Conservation (phyloP, 2,797 vertebrate species). For the Acanthornis magna region DNA sequence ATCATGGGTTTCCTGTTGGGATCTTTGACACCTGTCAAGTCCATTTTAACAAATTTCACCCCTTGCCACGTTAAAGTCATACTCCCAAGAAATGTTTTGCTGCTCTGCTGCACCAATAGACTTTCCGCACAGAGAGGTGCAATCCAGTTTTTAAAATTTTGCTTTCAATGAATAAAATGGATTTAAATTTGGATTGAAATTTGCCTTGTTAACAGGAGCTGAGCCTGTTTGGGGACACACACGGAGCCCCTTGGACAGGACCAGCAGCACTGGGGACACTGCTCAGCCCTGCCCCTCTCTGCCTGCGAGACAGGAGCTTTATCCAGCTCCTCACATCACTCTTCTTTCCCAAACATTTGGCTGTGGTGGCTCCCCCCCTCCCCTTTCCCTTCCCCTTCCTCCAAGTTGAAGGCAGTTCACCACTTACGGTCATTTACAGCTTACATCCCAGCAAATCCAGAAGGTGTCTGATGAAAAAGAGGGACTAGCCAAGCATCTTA, state of each 20-base stretch:
- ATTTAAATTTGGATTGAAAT: background rate
- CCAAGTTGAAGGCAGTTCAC: constrained; percentile 70
- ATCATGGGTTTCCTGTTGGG: background rate
- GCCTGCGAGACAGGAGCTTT: background rate
- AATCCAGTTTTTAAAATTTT: background rate
- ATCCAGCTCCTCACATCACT: background rate
- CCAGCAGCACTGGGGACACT: background rate
- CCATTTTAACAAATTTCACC: background rate
- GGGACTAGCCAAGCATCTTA: constrained; percentile 83
- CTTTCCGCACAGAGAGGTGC: fast-evolving
- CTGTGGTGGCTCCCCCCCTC: background rate
- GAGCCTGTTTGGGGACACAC: background rate
- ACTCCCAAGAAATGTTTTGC: background rate
- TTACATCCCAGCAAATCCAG: constrained; percentile 49
- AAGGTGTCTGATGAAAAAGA: constrained; percentile 81
- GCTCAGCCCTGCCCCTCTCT: background rate
- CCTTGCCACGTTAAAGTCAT: background rate
- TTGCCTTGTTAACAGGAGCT: background rate
- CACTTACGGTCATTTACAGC: constrained; percentile 61
- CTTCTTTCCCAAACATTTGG: constrained; percentile 10
- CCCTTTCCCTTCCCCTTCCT: constrained; percentile 4
- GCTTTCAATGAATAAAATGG: background rate
- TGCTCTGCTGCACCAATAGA: background rate
- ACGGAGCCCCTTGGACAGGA: fast-evolving
- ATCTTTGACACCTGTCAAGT: background rate